Evolutionary conservation across 1,140 invertebrate species (phyloP), one percentile per base, ranked within the genome.

Genomic region (Oryzaephilus surinamensis): DNA sequence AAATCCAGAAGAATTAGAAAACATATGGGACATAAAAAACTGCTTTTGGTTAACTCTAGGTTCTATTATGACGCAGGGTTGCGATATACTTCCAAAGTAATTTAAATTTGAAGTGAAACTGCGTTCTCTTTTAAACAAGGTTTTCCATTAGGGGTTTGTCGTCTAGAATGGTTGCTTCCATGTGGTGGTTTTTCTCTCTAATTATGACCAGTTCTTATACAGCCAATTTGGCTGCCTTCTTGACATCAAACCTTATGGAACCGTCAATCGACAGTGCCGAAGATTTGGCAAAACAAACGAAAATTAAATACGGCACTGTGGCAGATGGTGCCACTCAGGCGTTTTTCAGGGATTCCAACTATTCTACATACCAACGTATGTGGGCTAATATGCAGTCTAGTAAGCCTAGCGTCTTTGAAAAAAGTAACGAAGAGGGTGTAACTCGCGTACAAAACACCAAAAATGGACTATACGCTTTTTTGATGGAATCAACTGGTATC

Each of bases 151-250:
- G 80, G 53, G 77, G 81, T 6, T 69, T 81, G 1, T 79, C 77
- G 1, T 81, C 86, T 3, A 69, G 88, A 13, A 76, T 87, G 62
- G 75, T 84, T 0, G 76, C 80, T 10, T 82, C 81, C 0, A 88
- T 85, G 71, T 97, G 92, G 91, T 96, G 89, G 89, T 93, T 96
- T 56, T 97, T 96, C 56, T 85, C 87, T 0, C 68, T 97, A 8
- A 96, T 97, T 50, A 91, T 97, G 66, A 85, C 92, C 8, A 92
- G 90, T 6, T 94, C 90, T 1, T 97, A 97, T 59, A 97, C 93
- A 0, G 94, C 93, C 6, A 96, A 96, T 66, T 68, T 97, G 38
- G 92, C 94, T 3, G 94, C 94, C 6, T 97, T 94, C 50, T 66
- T 98, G 18, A 96, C 94, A 0, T 81, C 84, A 12, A 85, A 85